Evolutionary conservation across 2,797 vertebrate genomes (phyloP).

Genomic region (Lacerta bilineata): DNA sequence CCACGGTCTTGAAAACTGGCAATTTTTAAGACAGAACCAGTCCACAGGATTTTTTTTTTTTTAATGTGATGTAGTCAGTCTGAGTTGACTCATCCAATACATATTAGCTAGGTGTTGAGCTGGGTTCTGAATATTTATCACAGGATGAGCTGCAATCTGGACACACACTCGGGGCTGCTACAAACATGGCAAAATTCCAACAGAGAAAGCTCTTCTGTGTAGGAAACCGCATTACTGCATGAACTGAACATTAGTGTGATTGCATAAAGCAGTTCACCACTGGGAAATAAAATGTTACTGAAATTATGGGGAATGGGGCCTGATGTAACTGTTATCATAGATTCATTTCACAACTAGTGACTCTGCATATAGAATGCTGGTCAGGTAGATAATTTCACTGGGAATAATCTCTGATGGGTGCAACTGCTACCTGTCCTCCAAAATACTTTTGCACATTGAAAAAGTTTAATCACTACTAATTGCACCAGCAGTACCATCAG

Average conservation of each 20-base stretch:
- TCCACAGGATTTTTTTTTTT: neutral
- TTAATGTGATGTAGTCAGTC: neutral
- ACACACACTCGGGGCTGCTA: neutral
- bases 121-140: neutral
- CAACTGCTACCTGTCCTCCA: neutral
- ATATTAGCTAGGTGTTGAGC: neutral
- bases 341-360: neutral
- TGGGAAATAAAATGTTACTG: neutral
- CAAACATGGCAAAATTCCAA: neutral
- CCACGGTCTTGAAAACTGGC: conserved; percentile 44
- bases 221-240: neutral
- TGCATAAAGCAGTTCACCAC: neutral
- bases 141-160: neutral
- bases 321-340: neutral
- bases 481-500: neutral
- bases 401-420: neutral
- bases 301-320: neutral
- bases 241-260: neutral
- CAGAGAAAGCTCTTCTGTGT: neutral
- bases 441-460: neutral
- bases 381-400: neutral
- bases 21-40: conserved; percentile 30
- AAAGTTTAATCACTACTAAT: neutral
- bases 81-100: neutral
- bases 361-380: neutral